Percentiles rank a stretch among this genome's conserved stretches.
Evolutionary conservation across 2,113 vertebrate species (phyloP).

Genomic region (Ceuthmochares aereus): DNA sequence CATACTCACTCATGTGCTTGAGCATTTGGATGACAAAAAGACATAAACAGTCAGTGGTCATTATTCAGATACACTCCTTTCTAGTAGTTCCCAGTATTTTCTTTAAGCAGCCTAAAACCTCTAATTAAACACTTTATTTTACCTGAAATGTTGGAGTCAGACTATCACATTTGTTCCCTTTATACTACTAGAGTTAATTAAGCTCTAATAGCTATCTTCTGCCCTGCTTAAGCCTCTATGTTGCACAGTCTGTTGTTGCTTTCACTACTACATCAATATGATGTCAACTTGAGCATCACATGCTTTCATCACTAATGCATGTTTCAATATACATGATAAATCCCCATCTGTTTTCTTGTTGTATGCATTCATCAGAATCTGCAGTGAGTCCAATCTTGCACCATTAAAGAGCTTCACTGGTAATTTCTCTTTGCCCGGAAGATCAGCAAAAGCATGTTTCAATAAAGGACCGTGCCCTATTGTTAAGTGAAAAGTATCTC

Average conservation of each 20-base stretch:
- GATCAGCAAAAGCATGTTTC: not conserved
- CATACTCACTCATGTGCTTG: not conserved
- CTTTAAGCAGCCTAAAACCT: not conserved
- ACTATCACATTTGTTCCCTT: not conserved
- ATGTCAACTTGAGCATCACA: not conserved
- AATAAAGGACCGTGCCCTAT: not conserved
- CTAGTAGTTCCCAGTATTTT: not conserved
- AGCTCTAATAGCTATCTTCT: not conserved
- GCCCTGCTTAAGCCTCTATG: not conserved
- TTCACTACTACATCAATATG: not conserved
- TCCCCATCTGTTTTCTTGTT: not conserved
- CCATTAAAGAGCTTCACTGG: not conserved
- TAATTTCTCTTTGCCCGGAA: slow-evolving; percentile 20
- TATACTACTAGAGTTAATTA: not conserved
- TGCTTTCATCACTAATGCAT: not conserved
- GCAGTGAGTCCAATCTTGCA: not conserved
- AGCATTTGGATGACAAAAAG: not conserved
- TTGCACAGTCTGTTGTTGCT: not conserved
- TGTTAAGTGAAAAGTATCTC: slow-evolving; percentile 21
- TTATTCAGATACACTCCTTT: accelerated
- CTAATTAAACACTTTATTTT: not conserved
- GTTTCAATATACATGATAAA: not conserved
- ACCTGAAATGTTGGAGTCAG: not conserved
- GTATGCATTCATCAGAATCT: not conserved
- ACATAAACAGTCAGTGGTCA: not conserved